phyloP scores from a whole-genome alignment of 2,888 invertebrate species.

The Deilephila porcellus region DNA sequence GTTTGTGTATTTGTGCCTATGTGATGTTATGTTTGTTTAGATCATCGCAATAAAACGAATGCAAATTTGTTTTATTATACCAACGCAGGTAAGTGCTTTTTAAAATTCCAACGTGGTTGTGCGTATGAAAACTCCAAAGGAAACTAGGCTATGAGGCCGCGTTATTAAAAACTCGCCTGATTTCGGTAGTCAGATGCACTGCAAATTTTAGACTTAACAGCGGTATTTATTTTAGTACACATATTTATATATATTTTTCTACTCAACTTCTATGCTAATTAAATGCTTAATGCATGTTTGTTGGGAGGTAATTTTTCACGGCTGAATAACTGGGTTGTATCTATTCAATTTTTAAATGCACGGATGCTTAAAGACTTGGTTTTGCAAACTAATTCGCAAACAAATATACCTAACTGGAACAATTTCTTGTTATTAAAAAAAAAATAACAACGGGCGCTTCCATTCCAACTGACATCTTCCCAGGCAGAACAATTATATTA shows the following conservation, averaged over 20 bases:
- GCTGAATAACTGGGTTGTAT: too few species aligned
- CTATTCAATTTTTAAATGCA: too few species aligned
- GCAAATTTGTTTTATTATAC: conserved; percentile 46
- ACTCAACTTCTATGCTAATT: not conserved
- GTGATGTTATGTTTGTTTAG: conserved; percentile 42
- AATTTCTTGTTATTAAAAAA: too few species aligned
- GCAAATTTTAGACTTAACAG: conserved; percentile 5
- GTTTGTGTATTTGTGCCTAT: conserved; percentile 36
- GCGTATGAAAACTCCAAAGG: not conserved
- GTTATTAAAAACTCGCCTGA: not conserved
- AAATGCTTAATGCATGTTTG: too few species aligned
- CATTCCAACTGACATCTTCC: not conserved
- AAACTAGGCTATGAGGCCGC: conserved; percentile 6
- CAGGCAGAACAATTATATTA: conserved; percentile 16
- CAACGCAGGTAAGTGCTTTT: conserved; percentile 10
- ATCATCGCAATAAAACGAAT: conserved; percentile 42
- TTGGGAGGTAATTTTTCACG: too few species aligned
- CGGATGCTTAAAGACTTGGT: too few species aligned
- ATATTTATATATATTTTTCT: not conserved
- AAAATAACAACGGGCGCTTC: not conserved
- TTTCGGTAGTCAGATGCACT: not conserved
- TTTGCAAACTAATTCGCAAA: too few species aligned
- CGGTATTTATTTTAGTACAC: not conserved
- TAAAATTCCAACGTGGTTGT: conserved; percentile 5
- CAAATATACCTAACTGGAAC: too few species aligned